These are phyloP conservation scores for Heterohyrax brucei DNA, from an alignment of 2,797 vertebrate species.

Conservation along the genomic window DNA sequence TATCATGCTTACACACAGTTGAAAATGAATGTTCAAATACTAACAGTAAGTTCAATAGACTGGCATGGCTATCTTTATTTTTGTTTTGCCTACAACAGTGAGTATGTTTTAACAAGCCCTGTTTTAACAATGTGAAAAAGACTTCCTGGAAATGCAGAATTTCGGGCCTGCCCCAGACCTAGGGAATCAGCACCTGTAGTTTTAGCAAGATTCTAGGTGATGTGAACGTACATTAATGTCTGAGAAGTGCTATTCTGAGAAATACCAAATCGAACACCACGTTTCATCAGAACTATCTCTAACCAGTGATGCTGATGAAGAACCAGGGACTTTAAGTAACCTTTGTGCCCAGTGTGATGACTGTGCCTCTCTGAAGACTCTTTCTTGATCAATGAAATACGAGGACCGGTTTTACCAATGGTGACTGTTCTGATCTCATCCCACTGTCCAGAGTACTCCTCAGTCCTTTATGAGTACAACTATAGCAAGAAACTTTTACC, in stretches of 20 bases:
- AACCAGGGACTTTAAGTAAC: background rate
- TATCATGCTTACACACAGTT: background rate
- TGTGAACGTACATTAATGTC: background rate
- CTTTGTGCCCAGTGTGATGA: background rate
- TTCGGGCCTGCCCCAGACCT: background rate
- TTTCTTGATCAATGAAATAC: background rate
- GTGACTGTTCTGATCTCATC: background rate
- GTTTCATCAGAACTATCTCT: background rate
- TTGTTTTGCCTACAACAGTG: background rate
- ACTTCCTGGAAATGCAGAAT: no score
- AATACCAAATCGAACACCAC: background rate
- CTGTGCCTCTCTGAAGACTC: background rate
- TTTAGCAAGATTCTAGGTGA: background rate
- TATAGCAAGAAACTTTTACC: background rate
- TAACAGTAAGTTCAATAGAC: slow-evolving; percentile 5
- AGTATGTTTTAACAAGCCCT: background rate
- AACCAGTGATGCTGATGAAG: background rate
- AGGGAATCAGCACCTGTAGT: background rate
- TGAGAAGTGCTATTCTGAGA: background rate
- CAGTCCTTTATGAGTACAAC: background rate
- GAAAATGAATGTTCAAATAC: slow-evolving; percentile 46
- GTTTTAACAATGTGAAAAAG: no score
- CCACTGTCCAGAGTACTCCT: background rate
- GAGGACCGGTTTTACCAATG: background rate
- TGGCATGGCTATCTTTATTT: background rate